Percentiles rank a stretch among this genome's conserved stretches.
Conservation (phyloP, 1,140 invertebrate genomes). For the Tenebrio molitor region DNA sequence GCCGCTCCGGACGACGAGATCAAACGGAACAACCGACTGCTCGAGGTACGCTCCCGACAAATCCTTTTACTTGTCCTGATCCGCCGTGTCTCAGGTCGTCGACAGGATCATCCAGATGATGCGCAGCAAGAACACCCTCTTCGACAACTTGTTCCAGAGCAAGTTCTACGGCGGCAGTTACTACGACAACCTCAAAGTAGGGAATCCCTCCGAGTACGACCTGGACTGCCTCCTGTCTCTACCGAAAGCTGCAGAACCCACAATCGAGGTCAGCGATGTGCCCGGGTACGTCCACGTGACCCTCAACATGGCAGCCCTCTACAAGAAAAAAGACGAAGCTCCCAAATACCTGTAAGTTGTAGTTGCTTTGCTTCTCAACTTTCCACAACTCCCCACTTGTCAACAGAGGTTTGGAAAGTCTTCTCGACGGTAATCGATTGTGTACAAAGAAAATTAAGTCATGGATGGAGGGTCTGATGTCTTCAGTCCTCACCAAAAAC, state of each 20-base stretch:
- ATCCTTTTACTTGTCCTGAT: neutral
- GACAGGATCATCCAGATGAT: constrained; percentile 41
- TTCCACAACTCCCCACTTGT: too few species aligned
- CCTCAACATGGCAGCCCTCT: neutral
- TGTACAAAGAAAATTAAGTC: neutral
- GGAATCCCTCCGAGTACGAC: constrained; percentile 70
- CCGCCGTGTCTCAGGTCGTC: constrained; percentile 3
- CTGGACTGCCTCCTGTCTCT: constrained; percentile 59
- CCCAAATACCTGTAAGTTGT: constrained; percentile 11
- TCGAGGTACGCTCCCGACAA: neutral
- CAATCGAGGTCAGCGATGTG: neutral
- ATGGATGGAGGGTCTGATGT: constrained; percentile 22
- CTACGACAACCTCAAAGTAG: constrained; percentile 69
- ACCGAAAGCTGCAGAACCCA: constrained; percentile 2
- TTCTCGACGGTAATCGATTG: neutral
- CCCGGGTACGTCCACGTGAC: constrained; percentile 17
- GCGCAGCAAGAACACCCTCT: constrained; percentile 40
- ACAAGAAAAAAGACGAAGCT: neutral
- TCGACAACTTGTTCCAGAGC: constrained; percentile 56
- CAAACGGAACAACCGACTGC: constrained; percentile 51
- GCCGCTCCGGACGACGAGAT: constrained; percentile 49
- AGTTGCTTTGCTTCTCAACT: too few species aligned
- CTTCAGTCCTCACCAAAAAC: neutral
- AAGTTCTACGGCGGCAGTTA: constrained; percentile 69
- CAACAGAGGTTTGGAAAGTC: neutral